Evolutionary conservation across 1,140 invertebrate genomes (phyloP).

Genomic region (Achroia grisella): DNA sequence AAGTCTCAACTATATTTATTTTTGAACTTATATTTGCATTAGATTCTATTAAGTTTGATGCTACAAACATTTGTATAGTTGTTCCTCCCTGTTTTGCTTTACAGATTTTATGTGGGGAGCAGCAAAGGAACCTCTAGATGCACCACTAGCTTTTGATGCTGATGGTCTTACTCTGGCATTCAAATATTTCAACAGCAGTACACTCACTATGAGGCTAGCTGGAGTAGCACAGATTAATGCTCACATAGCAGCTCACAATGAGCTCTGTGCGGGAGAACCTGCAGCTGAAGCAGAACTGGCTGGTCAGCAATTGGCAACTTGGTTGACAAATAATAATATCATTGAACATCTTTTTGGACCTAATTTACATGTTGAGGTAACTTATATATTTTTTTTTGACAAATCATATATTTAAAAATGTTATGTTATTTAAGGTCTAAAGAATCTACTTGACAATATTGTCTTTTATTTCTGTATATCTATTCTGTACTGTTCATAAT

Average conservation of each 20-base stretch:
- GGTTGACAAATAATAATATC: conserved; percentile 93
- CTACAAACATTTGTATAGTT: too few species aligned
- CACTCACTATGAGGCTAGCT: conserved; percentile 92
- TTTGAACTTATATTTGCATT: too few species aligned
- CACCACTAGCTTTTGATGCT: conserved; percentile 88
- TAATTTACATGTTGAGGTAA: conserved; percentile 94
- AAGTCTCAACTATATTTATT: too few species aligned
- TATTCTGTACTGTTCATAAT: too few species aligned
- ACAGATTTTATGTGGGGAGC: conserved; percentile 95
- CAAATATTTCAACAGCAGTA: conserved; percentile 95
- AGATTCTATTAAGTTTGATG: too few species aligned
- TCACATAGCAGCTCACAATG: conserved; percentile 92
- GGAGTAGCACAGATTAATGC: conserved; percentile 95
- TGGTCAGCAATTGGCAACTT: conserved; percentile 88
- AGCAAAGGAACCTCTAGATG: conserved; percentile 92
- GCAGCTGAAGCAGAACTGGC: conserved; percentile 88
- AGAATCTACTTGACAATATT: too few species aligned
- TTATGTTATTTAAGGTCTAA: too few species aligned
- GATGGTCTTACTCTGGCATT: conserved; percentile 94
- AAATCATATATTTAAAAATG: too few species aligned
- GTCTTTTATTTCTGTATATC: too few species aligned
- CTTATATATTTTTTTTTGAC: conserved; percentile 2
- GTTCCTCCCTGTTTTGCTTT: conserved; percentile 10
- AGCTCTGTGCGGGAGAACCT: conserved; percentile 90
- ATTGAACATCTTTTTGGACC: conserved; percentile 96